A percentile compares a stretch with the other conserved stretches of the same genome.
phyloP scores from a whole-genome alignment of 2,797 vertebrate genomes.

The Margarornis squamiger region DNA sequence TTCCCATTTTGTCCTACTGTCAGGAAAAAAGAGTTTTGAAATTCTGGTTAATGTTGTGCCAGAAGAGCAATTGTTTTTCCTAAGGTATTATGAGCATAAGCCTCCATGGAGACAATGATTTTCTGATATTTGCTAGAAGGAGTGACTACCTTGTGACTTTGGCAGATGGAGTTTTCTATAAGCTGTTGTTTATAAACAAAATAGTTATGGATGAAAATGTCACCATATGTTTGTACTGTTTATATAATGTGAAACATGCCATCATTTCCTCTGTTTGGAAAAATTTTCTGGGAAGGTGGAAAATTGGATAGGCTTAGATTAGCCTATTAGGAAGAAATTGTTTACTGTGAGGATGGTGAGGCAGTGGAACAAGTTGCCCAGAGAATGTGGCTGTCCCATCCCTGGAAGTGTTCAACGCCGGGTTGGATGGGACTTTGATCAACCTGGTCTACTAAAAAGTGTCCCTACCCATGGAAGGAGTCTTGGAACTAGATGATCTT shows the following conservation, averaged over 20 bases:
- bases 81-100: neutral
- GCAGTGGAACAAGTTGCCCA: neutral
- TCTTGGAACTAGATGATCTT: neutral
- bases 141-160: slow-evolving; percentile 39
- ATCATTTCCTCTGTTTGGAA: slow-evolving; percentile 15
- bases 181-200: slow-evolving; percentile 65
- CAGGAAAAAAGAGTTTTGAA: neutral
- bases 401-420: neutral
- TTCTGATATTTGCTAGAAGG: slow-evolving; percentile 50
- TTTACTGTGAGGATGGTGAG: neutral
- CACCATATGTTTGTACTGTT: slow-evolving; percentile 66
- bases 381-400: neutral
- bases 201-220: slow-evolving; percentile 68
- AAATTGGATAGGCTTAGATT: neutral
- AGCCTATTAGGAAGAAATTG: neutral
- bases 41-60: neutral
- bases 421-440: neutral
- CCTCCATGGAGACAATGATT: slow-evolving; percentile 47
- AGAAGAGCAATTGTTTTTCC: slow-evolving; percentile 38
- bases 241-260: slow-evolving; percentile 49
- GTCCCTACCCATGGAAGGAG: neutral
- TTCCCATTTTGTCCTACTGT: neutral
- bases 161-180: slow-evolving; percentile 61
- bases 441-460: neutral
- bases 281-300: neutral